Evolutionary conservation across 1,140 invertebrate genomes (phyloP).

Genomic region (Zaprionus davidi): DNA sequence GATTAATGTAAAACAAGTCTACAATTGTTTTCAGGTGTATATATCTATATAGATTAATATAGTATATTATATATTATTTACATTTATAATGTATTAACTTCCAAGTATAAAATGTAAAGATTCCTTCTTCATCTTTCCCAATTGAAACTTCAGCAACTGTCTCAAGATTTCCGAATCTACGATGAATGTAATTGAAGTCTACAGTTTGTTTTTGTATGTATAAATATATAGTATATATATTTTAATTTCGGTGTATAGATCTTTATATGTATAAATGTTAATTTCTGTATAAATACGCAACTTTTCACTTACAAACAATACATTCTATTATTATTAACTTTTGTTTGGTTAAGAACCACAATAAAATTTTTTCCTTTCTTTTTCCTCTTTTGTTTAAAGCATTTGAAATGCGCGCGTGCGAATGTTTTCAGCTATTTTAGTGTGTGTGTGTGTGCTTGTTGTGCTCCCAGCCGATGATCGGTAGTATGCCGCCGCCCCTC

Average conservation of each 20-base stretch:
- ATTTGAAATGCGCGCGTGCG: constrained; percentile 78
- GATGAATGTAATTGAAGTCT: background rate
- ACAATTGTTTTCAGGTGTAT: no score
- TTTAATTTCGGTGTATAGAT: constrained; percentile 65
- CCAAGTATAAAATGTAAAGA: no score
- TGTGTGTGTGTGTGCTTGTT: constrained; percentile 44
- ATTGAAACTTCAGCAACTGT: background rate
- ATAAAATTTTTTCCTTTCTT: constrained; percentile 41
- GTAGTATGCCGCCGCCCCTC: background rate
- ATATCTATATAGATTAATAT: no score
- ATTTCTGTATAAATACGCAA: constrained; percentile 78
- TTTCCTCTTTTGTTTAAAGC: constrained; percentile 47
- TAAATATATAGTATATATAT: constrained; percentile 67
- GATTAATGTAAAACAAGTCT: no score
- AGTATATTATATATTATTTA: no score
- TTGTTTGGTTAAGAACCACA: constrained; percentile 52
- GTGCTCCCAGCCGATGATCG: constrained; percentile 57
- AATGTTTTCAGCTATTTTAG: constrained; percentile 69
- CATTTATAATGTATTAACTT: no score
- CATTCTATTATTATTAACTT: constrained; percentile 50
- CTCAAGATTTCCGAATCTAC: background rate
- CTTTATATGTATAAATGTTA: constrained; percentile 65
- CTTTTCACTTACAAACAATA: constrained; percentile 70
- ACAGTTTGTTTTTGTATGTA: constrained; percentile 29
- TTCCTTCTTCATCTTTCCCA: no score